Evolutionary conservation across 2,888 invertebrate genomes (phyloP), one percentile per base, ranked within the genome.

Genomic region (Amaurobius ferox): DNA sequence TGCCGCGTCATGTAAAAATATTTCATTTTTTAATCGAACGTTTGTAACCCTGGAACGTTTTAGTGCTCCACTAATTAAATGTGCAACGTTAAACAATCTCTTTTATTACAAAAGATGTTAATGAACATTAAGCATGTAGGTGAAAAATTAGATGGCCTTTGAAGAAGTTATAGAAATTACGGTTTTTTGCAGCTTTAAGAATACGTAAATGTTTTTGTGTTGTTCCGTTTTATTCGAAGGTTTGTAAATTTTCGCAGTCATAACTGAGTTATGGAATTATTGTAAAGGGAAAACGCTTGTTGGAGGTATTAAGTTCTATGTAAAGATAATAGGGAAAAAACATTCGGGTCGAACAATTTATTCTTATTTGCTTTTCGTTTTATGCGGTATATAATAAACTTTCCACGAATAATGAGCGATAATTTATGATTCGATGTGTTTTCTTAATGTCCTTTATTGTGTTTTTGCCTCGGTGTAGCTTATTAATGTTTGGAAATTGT

Each of bases 91-190:
- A 55, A 55, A 55, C 55, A 55, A 55, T 55, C 55, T 55, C 55
- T 55, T n/a, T 55, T 55, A 55, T 55, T 55, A 55, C 55, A 55
- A 55, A 55, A 55, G 55, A 55, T 55, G 55, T 55, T 55, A 55
- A 55, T 55, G 55, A 55, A 55, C 55, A 55, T 55, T 55, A 55
- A 55, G 55, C 55, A 55, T 55, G 55, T 23, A 55, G 23, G 55
- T 55, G 55, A 55, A 55, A 55, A 55, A 55, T 55, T 55, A 55
- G 55, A 55, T 55, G 55, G 55, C 55, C 55, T 55, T 55, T 55
- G 55, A 55, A 23, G 55, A 55, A 55, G 55, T 55, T 55, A 16
- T 16, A 55, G 55, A 55, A 55, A 55, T 55, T 55, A 23, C 23
- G 23, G 19, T 19, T 55, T 44, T 55, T 23, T 55, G 2, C 55